Base-by-base conservation (phyloP, 2,113 vertebrate genomes). In the Dipodomys spectabilis region DNA sequence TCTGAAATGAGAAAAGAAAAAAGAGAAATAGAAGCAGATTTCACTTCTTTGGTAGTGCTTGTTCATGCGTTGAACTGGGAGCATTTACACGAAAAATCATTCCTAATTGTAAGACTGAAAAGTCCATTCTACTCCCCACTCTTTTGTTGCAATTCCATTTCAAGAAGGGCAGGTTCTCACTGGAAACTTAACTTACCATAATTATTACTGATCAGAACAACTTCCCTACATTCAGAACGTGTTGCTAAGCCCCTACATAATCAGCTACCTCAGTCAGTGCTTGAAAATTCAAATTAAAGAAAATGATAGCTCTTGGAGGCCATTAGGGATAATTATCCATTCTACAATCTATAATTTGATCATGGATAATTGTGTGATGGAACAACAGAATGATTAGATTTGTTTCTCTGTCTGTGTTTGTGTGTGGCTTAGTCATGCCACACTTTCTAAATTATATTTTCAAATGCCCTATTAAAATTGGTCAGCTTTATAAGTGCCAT, bases 361-460 rank as follows among this genome's bases (percentile, higher is more conserved):
- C 78, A 15, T 39, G 82, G 82, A 91, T 94, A 95, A 96, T 97
- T 94, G 93, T 13, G 68, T 93, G 95, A 89, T 89, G 28, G 87
- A 87, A 96, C 95, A 96, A 96, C 90, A 94, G 93, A 94, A 96
- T 82, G 94, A 96, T 96, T 96, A 95, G 93, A 82, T 85, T 93
- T 92, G 65, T 95, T 92, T 96, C 89, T 84, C 74, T 90, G 4
- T 92, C 20, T 57, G 20, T 91, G 95, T 96, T 87, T 95, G 20
- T 85, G 65, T 96, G 94, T 78, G 87, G 85, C 77, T 68, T 68
- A 83, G 22, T 95, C 92, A 95, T 67, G 39, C 64, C 91, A 71
- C 22, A 32, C 73, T 91, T 86, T 81, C 92, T 57, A 93, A 95
- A 92, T 93, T 68, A 75, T 85, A 53, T 93, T 94, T 96, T 95